phyloP scores from a whole-genome alignment of 2,113 vertebrate genomes.

The Smithornis capensis region DNA sequence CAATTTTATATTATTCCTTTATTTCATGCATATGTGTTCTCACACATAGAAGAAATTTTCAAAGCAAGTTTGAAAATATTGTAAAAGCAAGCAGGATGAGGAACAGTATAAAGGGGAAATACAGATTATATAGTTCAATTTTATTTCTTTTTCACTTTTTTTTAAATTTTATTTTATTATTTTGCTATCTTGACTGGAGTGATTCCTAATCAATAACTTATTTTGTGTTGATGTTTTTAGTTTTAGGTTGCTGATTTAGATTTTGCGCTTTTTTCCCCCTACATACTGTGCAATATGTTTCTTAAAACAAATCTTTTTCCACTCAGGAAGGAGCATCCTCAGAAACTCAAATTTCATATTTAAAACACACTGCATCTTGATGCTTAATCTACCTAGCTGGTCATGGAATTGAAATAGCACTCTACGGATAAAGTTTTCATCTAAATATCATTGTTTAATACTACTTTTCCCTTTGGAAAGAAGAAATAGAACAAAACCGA shows the following conservation, averaged over 20 bases:
- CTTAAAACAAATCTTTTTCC: not conserved
- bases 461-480: not conserved
- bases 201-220: not conserved
- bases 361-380: not conserved
- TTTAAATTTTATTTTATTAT: not conserved
- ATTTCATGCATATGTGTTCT: not conserved
- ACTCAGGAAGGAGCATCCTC: not conserved
- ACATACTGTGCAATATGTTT: not conserved
- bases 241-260: not conserved
- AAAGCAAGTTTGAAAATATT: not conserved
- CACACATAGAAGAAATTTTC: not conserved
- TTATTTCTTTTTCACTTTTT: not conserved
- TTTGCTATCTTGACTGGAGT: not conserved
- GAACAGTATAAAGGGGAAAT: not conserved
- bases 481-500: not conserved
- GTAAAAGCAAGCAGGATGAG: not conserved
- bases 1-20: not conserved
- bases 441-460: not conserved
- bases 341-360: not conserved
- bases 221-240: not conserved
- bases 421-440: not conserved
- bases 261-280: not conserved
- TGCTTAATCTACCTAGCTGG: not conserved
- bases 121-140: not conserved
- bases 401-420: not conserved